Evolutionary conservation across 2,888 invertebrate species (phyloP).

Genomic region (Drosophila peninsularis): DNA sequence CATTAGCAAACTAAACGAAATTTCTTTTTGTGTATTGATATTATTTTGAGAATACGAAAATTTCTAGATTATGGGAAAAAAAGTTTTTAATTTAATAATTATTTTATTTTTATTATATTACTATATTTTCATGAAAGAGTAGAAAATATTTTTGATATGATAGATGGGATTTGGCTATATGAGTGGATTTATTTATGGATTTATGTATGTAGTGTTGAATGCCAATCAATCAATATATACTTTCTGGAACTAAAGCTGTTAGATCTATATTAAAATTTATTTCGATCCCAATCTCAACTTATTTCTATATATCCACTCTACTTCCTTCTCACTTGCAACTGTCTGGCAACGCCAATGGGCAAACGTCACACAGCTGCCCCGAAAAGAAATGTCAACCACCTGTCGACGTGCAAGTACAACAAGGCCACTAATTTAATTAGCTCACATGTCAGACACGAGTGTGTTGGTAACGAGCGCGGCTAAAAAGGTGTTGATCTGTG

Average conservation of each 20-base stretch:
- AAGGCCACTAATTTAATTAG: conserved; percentile 74
- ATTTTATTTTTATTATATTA: too few relatives aligned
- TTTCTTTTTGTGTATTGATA: neutral
- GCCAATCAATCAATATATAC: too few relatives aligned
- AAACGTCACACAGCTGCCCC: conserved; percentile 18
- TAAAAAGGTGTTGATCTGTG: conserved; percentile 1
- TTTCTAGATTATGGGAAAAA: too few relatives aligned
- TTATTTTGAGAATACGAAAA: neutral
- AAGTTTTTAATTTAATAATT: too few relatives aligned
- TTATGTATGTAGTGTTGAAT: too few relatives aligned
- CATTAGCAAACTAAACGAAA: conserved; percentile 8
- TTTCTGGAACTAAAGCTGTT: too few relatives aligned
- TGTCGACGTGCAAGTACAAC: conserved; percentile 59
- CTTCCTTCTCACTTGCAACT: neutral
- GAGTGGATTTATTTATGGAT: too few relatives aligned
- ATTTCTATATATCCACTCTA: neutral
- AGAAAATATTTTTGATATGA: too few relatives aligned
- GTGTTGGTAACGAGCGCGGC: conserved; percentile 29
- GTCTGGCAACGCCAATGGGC: conserved; percentile 29
- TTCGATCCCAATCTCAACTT: too few relatives aligned
- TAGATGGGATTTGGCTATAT: too few relatives aligned
- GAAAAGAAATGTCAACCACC: conserved; percentile 74
- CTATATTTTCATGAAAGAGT: too few relatives aligned
- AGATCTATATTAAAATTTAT: neutral
- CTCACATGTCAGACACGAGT: conserved; percentile 60